These are phyloP conservation scores for Dendrolimus houi DNA, from an alignment of 2,888 invertebrate species.

Conservation along the genomic window DNA sequence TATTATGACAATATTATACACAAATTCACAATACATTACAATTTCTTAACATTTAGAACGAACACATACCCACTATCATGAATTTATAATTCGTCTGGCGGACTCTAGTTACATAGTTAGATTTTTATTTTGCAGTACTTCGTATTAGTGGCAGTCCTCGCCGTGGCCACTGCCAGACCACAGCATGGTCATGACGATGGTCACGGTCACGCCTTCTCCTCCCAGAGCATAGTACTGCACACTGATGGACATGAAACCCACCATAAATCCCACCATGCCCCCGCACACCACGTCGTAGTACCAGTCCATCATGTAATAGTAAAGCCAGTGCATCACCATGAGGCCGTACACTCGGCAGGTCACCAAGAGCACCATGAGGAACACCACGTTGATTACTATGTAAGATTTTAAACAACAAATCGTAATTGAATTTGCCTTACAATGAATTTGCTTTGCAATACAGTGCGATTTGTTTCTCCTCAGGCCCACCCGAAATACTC, in stretches of 20 bases:
- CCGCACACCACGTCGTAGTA: background rate
- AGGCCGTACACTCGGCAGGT: slow-evolving; percentile 47
- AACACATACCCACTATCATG: too few species aligned
- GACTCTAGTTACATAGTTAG: background rate
- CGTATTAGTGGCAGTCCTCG: background rate
- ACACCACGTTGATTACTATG: background rate
- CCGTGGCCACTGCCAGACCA: background rate
- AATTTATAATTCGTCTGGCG: too few species aligned
- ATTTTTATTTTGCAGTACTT: background rate
- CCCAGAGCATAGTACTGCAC: slow-evolving; percentile 18
- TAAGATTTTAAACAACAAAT: background rate
- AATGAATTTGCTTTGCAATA: background rate
- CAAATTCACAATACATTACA: too few species aligned
- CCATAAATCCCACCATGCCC: slow-evolving; percentile 58
- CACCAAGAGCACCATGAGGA: background rate
- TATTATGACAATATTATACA: too few species aligned
- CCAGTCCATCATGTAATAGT: background rate
- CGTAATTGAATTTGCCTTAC: background rate
- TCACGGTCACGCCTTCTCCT: slow-evolving; percentile 33
- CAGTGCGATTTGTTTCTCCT: background rate
- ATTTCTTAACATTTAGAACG: too few species aligned
- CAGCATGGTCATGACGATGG: slow-evolving; percentile 32
- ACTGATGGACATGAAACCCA: slow-evolving; percentile 44
- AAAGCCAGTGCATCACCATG: slow-evolving; percentile 64
- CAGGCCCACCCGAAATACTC: slow-evolving; percentile 45